These are phyloP conservation scores for Caranx melampygus DNA, from an alignment of 2,113 vertebrate species.

Conservation along the genomic window DNA sequence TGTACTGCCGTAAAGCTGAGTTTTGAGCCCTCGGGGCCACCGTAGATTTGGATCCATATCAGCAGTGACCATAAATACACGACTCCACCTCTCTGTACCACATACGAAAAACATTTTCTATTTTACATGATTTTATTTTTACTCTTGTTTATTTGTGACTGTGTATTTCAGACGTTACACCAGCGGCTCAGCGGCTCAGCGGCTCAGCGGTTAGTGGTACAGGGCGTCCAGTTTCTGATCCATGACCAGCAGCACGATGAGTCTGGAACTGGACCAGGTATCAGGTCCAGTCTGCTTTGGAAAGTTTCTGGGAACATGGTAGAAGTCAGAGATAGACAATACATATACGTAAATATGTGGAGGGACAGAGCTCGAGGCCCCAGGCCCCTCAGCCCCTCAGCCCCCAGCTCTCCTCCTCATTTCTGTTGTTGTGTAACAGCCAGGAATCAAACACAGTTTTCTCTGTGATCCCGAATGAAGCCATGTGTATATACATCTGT, in stretches of 20 bases:
- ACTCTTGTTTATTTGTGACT: background rate
- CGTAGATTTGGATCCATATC: background rate
- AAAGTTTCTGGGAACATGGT: too few species aligned
- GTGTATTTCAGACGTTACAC: background rate
- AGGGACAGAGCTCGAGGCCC: too few species aligned
- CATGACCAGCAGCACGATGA: too few species aligned
- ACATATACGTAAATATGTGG: too few species aligned
- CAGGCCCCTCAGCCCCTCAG: too few species aligned
- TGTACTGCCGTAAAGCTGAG: too few species aligned
- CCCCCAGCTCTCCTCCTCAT: background rate
- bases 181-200: too few species aligned
- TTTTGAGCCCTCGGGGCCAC: too few species aligned
- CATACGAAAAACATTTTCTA: background rate
- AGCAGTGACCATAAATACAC: background rate
- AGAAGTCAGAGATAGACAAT: too few species aligned
- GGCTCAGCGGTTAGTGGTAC: background rate
- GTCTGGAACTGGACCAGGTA: background rate
- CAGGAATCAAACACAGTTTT: slow-evolving; percentile 1
- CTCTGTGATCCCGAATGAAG: slow-evolving; percentile 40
- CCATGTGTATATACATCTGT: slow-evolving; percentile 49
- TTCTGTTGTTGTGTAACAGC: background rate
- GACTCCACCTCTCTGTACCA: background rate
- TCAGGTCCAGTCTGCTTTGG: background rate
- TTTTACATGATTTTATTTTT: background rate
- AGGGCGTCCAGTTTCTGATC: background rate